A percentile compares a stretch with the other conserved stretches of the same genome.
phyloP scores from a whole-genome alignment of 2,113 vertebrate genomes.

The Tragelaphus imberbis region DNA sequence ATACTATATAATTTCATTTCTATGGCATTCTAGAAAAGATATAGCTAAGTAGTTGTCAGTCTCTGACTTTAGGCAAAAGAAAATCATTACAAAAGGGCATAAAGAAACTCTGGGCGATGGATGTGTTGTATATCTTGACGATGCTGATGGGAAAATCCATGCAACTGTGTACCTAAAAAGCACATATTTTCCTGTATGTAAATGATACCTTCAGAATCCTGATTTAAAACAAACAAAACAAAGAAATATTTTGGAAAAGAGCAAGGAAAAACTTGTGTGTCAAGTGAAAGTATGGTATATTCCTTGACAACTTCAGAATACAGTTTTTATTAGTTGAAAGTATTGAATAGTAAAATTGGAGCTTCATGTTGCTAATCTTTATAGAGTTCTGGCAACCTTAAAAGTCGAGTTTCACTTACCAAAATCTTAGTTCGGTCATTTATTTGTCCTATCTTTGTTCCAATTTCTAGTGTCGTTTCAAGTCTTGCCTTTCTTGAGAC shows the following conservation, averaged over 20 bases:
- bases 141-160: background rate
- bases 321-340: background rate
- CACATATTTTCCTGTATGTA: background rate
- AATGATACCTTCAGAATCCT: background rate
- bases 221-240: background rate
- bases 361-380: background rate
- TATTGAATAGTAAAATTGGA: background rate
- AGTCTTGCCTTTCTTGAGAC: background rate
- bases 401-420: background rate
- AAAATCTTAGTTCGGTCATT: background rate
- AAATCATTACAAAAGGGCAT: background rate
- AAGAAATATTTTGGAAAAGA: background rate
- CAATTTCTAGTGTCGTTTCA: background rate
- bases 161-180: background rate
- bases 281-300: background rate
- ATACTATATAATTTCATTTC: background rate
- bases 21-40: background rate
- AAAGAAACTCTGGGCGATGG: background rate
- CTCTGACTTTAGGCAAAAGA: background rate
- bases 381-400: background rate
- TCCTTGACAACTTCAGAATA: background rate
- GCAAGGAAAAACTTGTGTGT: background rate
- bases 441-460: background rate
- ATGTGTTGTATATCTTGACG: background rate
- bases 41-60: background rate